Percentiles rank a stretch among this genome's conserved stretches.
These are phyloP conservation scores for Sycobia sp. DNA, from an alignment of 1,140 invertebrate genomes.

Conservation along the genomic window DNA sequence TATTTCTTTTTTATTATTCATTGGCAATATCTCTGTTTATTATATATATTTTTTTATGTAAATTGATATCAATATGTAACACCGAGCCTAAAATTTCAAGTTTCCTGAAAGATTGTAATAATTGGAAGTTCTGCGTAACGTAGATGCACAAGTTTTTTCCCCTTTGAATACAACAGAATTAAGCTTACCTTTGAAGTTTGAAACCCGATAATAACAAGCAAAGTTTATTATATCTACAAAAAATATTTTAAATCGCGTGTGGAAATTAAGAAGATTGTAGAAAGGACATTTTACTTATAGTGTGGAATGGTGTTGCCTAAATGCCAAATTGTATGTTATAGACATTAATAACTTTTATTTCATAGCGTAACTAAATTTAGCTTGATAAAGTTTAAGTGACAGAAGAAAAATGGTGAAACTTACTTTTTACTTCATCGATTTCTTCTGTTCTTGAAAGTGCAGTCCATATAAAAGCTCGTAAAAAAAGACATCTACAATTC, in stretches of 20 bases:
- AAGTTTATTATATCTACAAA: neutral
- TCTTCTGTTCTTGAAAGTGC: neutral
- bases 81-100: conserved; percentile 20
- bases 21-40: conserved; percentile 22
- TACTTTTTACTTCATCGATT: neutral
- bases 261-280: neutral
- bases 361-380: neutral
- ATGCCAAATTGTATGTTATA: neutral
- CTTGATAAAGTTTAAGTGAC: no score
- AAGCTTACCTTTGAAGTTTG: neutral
- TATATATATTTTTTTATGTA: conserved; percentile 27
- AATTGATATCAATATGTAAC: conserved; percentile 35
- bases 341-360: no score
- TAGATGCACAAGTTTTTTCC: neutral
- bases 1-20: conserved; percentile 3
- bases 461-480: conserved; percentile 25
- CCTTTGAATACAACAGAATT: conserved; percentile 18
- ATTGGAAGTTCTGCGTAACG: neutral
- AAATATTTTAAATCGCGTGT: neutral
- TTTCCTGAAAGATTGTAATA: conserved; percentile 14
- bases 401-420: no score
- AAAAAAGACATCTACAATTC: conserved; percentile 23
- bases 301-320: neutral
- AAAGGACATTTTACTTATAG: neutral
- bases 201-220: conserved; percentile 8